Conservation (phyloP, 1,140 invertebrate species). For the Microplitis demolitor region DNA sequence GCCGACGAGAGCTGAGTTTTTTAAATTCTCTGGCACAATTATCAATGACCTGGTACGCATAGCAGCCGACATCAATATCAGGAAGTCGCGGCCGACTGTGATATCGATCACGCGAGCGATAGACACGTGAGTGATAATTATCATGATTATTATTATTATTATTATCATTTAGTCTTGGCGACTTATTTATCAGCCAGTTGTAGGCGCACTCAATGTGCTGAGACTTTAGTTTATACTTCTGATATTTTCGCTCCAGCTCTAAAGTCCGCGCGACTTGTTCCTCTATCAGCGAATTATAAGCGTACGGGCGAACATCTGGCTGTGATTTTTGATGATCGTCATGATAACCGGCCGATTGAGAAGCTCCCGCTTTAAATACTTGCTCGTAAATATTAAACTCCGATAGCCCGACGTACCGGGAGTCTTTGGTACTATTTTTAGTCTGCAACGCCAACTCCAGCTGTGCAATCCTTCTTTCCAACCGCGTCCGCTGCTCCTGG, state of each 20-base stretch:
- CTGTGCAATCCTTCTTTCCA: constrained; percentile 67
- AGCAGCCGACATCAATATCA: not conserved
- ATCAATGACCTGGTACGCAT: constrained; percentile 9
- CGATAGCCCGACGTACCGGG: constrained; percentile 45
- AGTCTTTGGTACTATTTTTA: constrained; percentile 31
- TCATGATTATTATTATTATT: not conserved
- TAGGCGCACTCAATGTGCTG: constrained; percentile 25
- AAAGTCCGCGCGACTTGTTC: not conserved
- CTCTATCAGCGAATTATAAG: not conserved
- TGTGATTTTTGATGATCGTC: not conserved
- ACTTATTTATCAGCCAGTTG: constrained; percentile 30
- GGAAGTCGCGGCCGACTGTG: not conserved
- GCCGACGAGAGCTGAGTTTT: not conserved
- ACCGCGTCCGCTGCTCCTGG: constrained; percentile 65
- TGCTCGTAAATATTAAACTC: not conserved
- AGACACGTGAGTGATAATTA: constrained; percentile 1
- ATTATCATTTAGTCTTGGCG: not conserved
- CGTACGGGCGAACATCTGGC: not conserved
- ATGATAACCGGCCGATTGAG: not conserved
- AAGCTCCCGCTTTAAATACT: not conserved
- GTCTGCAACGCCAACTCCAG: constrained; percentile 60
- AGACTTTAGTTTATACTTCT: not conserved
- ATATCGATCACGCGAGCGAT: constrained; percentile 12
- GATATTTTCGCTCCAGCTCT: constrained; percentile 11
- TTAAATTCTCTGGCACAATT: constrained; percentile 34